A percentile compares a stretch with the other conserved stretches of the same genome.
Conservation (phyloP, 2,888 invertebrate genomes). For the Ochlodes sylvanus region DNA sequence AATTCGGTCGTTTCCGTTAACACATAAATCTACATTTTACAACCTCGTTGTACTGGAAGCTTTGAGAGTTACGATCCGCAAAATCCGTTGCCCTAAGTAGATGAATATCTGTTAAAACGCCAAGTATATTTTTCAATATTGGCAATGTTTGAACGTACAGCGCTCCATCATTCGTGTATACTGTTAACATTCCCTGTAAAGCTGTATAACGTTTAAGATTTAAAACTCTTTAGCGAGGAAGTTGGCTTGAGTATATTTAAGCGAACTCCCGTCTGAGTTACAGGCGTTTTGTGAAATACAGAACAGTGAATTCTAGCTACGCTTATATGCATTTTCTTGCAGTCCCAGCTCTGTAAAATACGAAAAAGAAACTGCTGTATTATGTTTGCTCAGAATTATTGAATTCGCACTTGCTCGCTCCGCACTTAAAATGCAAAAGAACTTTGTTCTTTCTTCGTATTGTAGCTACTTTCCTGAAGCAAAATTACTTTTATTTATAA, state of each 20-base stretch:
- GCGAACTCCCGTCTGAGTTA: slow-evolving; percentile 41
- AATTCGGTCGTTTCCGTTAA: slow-evolving; percentile 37
- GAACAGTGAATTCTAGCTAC: slow-evolving; percentile 31
- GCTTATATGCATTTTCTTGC: slow-evolving; percentile 39
- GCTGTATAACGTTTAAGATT: slow-evolving; percentile 44
- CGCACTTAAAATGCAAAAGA: slow-evolving; percentile 23
- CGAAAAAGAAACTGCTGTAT: slow-evolving; percentile 34
- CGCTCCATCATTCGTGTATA: slow-evolving; percentile 46
- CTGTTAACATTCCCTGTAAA: slow-evolving; percentile 44
- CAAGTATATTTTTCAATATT: slow-evolving; percentile 40
- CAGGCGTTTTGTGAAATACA: slow-evolving; percentile 40
- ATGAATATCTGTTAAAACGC: slow-evolving; percentile 41
- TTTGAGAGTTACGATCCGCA: slow-evolving; percentile 38
- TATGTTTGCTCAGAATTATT: slow-evolving; percentile 39
- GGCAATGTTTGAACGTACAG: slow-evolving; percentile 38
- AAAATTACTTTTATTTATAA: slow-evolving; percentile 2
- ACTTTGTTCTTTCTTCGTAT: slow-evolving; percentile 21
- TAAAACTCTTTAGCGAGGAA: slow-evolving; percentile 40
- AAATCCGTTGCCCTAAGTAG: slow-evolving; percentile 39
- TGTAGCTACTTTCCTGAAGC: background rate
- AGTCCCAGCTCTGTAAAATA: slow-evolving; percentile 30
- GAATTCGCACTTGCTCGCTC: slow-evolving; percentile 36
- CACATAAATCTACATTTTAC: slow-evolving; percentile 39
- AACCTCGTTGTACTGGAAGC: slow-evolving; percentile 35
- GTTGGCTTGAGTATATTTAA: slow-evolving; percentile 42